Conservation (phyloP, 2,888 invertebrate species). For the Microctonus aethiopoides region DNA sequence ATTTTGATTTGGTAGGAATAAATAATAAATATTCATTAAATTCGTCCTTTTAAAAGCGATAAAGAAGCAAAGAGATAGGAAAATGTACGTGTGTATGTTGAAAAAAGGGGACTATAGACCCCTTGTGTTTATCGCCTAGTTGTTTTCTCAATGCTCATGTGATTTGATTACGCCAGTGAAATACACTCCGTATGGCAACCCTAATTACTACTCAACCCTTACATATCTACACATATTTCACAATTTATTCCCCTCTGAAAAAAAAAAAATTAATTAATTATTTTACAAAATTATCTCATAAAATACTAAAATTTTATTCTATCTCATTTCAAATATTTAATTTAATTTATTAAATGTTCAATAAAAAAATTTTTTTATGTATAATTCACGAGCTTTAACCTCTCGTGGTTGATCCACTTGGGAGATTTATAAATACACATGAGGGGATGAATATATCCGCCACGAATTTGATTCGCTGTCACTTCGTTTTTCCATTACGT, state of each 20-base stretch:
- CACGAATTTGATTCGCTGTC: neutral
- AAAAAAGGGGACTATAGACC: neutral
- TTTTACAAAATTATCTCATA: too few relatives aligned
- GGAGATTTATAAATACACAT: neutral
- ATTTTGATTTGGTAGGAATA: neutral
- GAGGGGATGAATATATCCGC: neutral
- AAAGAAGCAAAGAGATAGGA: neutral
- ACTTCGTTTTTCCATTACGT: neutral
- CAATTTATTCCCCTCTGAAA: neutral
- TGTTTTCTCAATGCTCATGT: neutral
- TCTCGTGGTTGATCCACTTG: neutral
- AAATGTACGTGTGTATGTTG: neutral
- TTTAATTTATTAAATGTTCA: too few relatives aligned
- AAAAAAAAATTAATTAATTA: neutral
- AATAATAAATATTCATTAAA: neutral
- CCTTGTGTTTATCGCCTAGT: neutral
- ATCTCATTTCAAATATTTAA: too few relatives aligned
- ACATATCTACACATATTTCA: neutral
- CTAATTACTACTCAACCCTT: constrained; percentile 2
- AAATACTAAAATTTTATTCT: too few relatives aligned
- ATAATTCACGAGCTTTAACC: neutral
- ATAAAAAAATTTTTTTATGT: too few relatives aligned
- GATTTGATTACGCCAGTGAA: constrained; percentile 12
- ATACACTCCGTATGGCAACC: neutral
- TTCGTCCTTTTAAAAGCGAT: neutral